A percentile compares a stretch with the other conserved stretches of the same genome.
Conservation (phyloP, 1,140 invertebrate species). For the Polyergus mexicanus region DNA sequence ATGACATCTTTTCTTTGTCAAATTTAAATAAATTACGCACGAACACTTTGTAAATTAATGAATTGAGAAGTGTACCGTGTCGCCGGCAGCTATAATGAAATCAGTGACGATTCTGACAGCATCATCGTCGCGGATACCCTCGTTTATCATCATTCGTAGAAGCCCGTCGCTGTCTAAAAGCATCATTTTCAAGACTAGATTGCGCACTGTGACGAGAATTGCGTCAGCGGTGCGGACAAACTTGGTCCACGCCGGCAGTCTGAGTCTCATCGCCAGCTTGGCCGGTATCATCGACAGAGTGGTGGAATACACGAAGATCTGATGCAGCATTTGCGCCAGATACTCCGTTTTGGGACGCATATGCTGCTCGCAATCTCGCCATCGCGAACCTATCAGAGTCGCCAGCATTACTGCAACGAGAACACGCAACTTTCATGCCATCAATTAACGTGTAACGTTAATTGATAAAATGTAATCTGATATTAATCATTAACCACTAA, state of each 20-base stretch:
- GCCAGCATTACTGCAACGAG: conserved; percentile 89
- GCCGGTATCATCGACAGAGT: conserved; percentile 90
- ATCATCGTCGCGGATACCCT: conserved; percentile 88
- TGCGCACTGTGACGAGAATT: conserved; percentile 86
- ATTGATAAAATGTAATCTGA: background rate
- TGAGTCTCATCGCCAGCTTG: conserved; percentile 88
- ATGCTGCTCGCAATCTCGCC: conserved; percentile 78
- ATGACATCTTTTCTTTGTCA: background rate
- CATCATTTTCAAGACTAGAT: conserved; percentile 79
- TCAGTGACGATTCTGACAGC: conserved; percentile 92
- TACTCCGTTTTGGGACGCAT: conserved; percentile 84
- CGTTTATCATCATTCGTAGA: conserved; percentile 87
- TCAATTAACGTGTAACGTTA: background rate
- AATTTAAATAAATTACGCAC: background rate
- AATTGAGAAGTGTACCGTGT: conserved; percentile 89
- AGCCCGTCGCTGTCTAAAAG: conserved; percentile 87
- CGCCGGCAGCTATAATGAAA: conserved; percentile 95
- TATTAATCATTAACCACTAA: background rate
- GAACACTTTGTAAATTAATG: background rate
- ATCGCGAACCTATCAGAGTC: conserved; percentile 89
- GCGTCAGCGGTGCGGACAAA: conserved; percentile 90
- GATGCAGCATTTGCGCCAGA: conserved; percentile 90
- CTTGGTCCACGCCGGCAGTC: conserved; percentile 90
- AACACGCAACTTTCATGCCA: background rate
- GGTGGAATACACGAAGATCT: conserved; percentile 91